These are phyloP conservation scores for Salpingus planirostris DNA, from an alignment of 2,888 invertebrate species.

Conservation along the genomic window DNA sequence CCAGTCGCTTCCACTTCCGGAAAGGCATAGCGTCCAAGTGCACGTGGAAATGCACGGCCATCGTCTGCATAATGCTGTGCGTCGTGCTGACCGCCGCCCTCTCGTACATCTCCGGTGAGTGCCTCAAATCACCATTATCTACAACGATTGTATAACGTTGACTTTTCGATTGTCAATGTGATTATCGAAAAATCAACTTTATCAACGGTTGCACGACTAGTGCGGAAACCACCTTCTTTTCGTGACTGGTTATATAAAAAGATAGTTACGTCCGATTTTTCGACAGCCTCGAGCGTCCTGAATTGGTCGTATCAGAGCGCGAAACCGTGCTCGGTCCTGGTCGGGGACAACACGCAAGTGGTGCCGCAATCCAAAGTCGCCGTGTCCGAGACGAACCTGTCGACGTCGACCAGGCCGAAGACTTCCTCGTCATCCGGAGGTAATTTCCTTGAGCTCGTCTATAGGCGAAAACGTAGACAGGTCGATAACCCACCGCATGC, in stretches of 20 bases:
- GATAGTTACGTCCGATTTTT: too few species aligned
- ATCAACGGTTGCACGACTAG: too few species aligned
- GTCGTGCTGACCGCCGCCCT: conserved; percentile 74
- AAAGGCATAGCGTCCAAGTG: conserved; percentile 80
- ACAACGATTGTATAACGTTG: too few species aligned
- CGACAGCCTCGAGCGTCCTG: conserved; percentile 70
- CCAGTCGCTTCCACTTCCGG: conserved; percentile 76
- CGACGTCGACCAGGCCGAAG: conserved; percentile 56
- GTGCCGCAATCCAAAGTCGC: conserved; percentile 58
- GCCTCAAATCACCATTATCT: too few species aligned
- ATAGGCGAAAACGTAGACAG: conserved; percentile 62
- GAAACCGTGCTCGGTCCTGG: conserved; percentile 75
- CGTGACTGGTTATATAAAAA: too few species aligned
- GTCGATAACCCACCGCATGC: conserved; percentile 37
- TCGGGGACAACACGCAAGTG: conserved; percentile 67
- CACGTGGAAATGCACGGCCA: conserved; percentile 88
- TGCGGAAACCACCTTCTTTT: too few species aligned
- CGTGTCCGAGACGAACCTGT: conserved; percentile 62
- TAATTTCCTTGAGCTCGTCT: conserved; percentile 42
- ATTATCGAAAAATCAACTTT: too few species aligned
- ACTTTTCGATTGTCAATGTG: too few species aligned
- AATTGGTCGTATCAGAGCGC: conserved; percentile 80
- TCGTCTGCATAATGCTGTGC: conserved; percentile 76
- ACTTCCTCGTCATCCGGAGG: conserved; percentile 53
- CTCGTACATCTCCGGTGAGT: conserved; percentile 80